Evolutionary conservation across 2,113 vertebrate species (phyloP), one percentile per base, ranked within the genome.

Genomic region (Anolis carolinensis): DNA sequence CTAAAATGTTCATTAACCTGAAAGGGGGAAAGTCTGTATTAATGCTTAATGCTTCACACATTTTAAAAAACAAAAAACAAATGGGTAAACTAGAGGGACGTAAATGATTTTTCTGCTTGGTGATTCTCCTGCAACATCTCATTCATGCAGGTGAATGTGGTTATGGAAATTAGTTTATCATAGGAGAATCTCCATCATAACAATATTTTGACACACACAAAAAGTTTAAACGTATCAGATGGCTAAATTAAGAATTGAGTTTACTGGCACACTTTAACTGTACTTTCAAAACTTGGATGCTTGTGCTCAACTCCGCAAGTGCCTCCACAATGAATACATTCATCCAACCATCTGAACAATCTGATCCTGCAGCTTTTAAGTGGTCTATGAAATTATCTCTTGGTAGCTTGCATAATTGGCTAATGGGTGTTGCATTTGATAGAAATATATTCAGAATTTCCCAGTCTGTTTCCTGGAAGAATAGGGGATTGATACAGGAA

Each of bases 401-500:
- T 90, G 85, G 91, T 87, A 91, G 92, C 92, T 90, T 91, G 91
- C 90, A 84, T 89, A 92, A 91, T 91, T 95, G 94, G 92, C 84
- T 93, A 92, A 95, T 59, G 89, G 79, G 86, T 76, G 87, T 81
- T 89, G 85, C 65, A 18, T 93, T 89, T 94, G 83, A 91, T 78
- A 92, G 94, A 92, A 93, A 93, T 89, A 93, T 83, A 94, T 90
- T 95, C 94, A 94, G 92, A 91, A 92, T 93, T 93, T 94, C 85
- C 94, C 82, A 67, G 72, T 92, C 93, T 92, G 93, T 55, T 91
- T 62, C 25, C 7, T 81, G 78, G 90, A 94, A 89, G 92, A 95
- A 93, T 92, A 88, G 92, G 89, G 92, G 90, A 95, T 93, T 95
- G 95, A 94, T 95, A 91, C 91, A 95, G 96, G 96, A 97, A 96